phyloP scores from a whole-genome alignment of 2,113 vertebrate species.

The Prunella fulvescens region DNA sequence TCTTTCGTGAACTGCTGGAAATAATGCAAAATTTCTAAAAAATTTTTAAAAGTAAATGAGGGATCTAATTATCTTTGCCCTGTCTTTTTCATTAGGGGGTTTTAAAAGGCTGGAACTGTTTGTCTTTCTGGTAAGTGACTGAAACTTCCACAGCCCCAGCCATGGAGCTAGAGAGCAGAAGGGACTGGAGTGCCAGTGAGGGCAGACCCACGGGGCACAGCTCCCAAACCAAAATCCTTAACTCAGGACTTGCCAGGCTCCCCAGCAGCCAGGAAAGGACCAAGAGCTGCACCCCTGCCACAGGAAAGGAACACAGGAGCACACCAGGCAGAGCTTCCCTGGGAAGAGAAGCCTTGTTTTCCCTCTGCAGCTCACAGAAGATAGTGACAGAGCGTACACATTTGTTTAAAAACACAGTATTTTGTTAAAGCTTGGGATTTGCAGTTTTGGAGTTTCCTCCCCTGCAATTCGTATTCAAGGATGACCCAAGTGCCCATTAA shows the following conservation, averaged over 20 bases:
- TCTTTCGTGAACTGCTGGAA: neutral
- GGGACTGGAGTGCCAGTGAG: rapidly evolving
- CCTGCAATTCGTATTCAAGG: slow-evolving; percentile 64
- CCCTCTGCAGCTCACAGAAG: neutral
- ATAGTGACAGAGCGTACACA: neutral
- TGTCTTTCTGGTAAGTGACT: neutral
- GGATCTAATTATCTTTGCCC: neutral
- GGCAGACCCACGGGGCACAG: neutral
- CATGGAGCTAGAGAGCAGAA: neutral
- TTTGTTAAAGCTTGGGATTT: neutral
- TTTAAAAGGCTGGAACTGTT: neutral
- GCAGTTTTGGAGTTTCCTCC: slow-evolving; percentile 59
- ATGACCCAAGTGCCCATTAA: slow-evolving; percentile 70
- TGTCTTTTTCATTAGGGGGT: neutral
- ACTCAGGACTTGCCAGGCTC: neutral
- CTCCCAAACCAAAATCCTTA: neutral
- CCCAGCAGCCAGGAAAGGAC: neutral
- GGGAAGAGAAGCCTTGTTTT: neutral
- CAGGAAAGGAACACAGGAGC: neutral
- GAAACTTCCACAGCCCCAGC: neutral
- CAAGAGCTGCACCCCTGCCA: neutral
- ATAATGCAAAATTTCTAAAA: neutral
- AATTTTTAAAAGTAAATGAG: neutral
- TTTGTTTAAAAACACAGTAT: neutral
- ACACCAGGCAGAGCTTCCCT: neutral